phyloP scores from a whole-genome alignment of 1,140 invertebrate species.

The Pissodes strobi region DNA sequence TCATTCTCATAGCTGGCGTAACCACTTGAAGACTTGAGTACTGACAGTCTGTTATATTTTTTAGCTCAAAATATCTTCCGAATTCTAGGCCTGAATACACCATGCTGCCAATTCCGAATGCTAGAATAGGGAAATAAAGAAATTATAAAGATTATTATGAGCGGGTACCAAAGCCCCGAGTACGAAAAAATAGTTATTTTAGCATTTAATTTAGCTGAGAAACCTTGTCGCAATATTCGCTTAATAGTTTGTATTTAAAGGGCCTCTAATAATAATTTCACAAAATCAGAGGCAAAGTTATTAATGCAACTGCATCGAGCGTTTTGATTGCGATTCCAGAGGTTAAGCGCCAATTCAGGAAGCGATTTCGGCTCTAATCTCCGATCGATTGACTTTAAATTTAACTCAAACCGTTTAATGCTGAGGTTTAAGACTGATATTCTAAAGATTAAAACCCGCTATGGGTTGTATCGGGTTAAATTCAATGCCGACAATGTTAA shows the following conservation, averaged over 20 bases:
- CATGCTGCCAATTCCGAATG: slow-evolving; percentile 49
- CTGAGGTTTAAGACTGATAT: background rate
- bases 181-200: no score
- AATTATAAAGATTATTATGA: no score
- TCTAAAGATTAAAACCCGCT: background rate
- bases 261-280: background rate
- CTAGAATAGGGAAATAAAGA: slow-evolving; percentile 29
- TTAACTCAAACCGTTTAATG: slow-evolving; percentile 2
- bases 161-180: no score
- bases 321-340: background rate
- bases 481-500: background rate
- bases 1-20: slow-evolving; percentile 85
- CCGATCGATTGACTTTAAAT: slow-evolving; percentile 17
- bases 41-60: slow-evolving; percentile 81
- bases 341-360: background rate
- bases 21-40: slow-evolving; percentile 80
- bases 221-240: no score
- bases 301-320: background rate
- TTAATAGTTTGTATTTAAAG: no score
- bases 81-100: slow-evolving; percentile 94
- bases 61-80: slow-evolving; percentile 89
- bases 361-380: background rate
- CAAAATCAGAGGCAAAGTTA: background rate
- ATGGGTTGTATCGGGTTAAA: background rate
- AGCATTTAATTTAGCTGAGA: no score